phyloP scores from a whole-genome alignment of 2,113 vertebrate genomes.

The Dicaeum eximium region DNA sequence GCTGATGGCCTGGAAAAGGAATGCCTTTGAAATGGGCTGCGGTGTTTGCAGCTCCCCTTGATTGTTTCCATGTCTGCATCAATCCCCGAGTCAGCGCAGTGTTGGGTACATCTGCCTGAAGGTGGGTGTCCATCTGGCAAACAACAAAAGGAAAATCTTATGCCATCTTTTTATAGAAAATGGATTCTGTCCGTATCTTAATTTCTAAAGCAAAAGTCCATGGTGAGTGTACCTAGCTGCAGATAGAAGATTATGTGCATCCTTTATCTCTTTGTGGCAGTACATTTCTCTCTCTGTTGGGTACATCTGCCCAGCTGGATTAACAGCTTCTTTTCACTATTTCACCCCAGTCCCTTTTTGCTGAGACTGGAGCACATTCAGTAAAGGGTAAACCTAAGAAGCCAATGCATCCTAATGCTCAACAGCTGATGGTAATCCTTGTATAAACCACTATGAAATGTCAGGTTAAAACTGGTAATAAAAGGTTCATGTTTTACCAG shows the following conservation, averaged over 20 bases:
- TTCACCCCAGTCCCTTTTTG: not conserved
- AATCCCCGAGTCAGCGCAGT: not conserved
- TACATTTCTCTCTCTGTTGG: not conserved
- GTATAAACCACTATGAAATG: not conserved
- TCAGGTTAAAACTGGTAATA: not conserved
- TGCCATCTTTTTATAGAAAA: not conserved
- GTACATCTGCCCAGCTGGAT: not conserved
- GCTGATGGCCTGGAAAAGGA: slow-evolving; percentile 56
- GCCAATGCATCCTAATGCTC: not conserved
- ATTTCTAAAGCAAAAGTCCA: not conserved
- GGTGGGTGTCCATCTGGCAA: not conserved
- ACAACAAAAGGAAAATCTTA: not conserved
- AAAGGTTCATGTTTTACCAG: not conserved
- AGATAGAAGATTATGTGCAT: not conserved
- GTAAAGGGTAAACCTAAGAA: not conserved
- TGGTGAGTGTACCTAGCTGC: not conserved
- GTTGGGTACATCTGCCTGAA: too few species aligned
- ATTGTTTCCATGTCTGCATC: slow-evolving; percentile 43
- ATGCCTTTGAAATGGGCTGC: slow-evolving; percentile 42
- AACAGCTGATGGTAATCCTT: not conserved
- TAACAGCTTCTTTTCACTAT: not conserved
- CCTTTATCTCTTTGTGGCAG: not conserved
- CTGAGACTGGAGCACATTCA: not conserved
- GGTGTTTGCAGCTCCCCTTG: not conserved
- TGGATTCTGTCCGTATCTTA: not conserved